Evolutionary conservation across 2,797 vertebrate genomes (phyloP).

Genomic region (Micromesistius poutassou): DNA sequence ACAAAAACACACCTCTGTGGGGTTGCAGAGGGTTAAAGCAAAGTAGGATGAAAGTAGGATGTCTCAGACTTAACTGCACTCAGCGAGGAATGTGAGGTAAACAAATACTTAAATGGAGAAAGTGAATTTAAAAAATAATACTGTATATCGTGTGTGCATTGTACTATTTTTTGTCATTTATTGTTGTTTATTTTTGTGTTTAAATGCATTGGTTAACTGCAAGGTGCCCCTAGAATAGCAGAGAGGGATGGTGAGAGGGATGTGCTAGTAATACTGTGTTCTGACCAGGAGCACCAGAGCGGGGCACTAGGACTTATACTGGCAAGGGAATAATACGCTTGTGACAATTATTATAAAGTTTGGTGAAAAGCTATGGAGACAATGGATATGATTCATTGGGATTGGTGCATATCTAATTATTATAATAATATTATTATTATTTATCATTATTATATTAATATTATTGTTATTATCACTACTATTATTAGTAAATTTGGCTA

Average conservation of each 20-base stretch:
- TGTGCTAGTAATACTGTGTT: neutral
- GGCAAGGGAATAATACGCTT: constrained; percentile 15
- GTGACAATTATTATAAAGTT: constrained; percentile 53
- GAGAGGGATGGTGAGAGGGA: neutral
- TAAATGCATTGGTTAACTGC: constrained; percentile 7
- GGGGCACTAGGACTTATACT: neutral
- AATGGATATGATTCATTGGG: constrained; percentile 8
- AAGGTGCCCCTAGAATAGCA: constrained; percentile 17
- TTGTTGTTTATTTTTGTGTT: constrained; percentile 8
- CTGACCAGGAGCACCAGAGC: neutral
- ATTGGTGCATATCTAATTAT: constrained; percentile 2
- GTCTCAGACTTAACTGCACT: constrained; percentile 60
- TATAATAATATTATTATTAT: too few relatives aligned
- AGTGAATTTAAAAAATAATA: constrained; percentile 29
- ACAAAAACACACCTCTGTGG: constrained; percentile 58
- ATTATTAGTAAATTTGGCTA: constrained; percentile 68
- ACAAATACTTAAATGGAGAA: constrained; percentile 34
- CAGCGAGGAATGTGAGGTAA: constrained; percentile 67
- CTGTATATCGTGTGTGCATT: constrained; percentile 22
- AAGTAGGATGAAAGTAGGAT: constrained; percentile 31
- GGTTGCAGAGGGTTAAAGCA: constrained; percentile 32
- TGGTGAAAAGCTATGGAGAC: constrained; percentile 44
- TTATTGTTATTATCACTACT: constrained; percentile 36
- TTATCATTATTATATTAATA: too few relatives aligned
- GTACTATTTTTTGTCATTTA: constrained; percentile 19